Evolutionary conservation across 2,888 invertebrate species (phyloP).

Genomic region (Parapristionchus giblindavisi): DNA sequence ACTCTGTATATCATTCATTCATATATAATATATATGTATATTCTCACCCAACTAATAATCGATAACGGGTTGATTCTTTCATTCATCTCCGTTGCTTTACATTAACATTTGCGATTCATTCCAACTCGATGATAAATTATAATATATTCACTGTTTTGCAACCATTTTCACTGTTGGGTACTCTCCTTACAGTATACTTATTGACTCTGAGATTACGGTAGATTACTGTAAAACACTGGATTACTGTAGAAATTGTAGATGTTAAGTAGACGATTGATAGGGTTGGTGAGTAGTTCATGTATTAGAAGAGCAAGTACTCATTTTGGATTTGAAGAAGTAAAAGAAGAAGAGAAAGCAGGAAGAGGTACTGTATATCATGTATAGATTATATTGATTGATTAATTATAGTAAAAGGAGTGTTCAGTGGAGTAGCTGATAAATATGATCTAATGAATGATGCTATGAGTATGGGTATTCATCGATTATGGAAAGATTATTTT

Average conservation of each 20-base stretch:
- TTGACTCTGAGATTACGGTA: not conserved
- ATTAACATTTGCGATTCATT: too few relatives aligned
- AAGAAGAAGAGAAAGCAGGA: slow-evolving; percentile 62
- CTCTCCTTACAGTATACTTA: slow-evolving; percentile 5
- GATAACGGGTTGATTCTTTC: too few relatives aligned
- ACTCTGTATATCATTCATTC: too few relatives aligned
- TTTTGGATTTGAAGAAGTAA: slow-evolving; percentile 64
- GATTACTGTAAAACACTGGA: too few relatives aligned
- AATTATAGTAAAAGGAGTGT: slow-evolving; percentile 76
- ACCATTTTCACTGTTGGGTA: not conserved
- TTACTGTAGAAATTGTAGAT: too few relatives aligned
- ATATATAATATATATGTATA: too few relatives aligned
- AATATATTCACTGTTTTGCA: not conserved
- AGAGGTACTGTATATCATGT: slow-evolving; percentile 53
- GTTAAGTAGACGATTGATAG: too few relatives aligned
- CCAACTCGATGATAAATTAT: not conserved
- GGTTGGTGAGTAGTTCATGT: too few relatives aligned
- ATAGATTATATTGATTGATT: not conserved
- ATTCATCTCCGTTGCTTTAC: too few relatives aligned
- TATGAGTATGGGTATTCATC: slow-evolving; percentile 93
- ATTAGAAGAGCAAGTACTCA: slow-evolving; percentile 53
- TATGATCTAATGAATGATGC: slow-evolving; percentile 98
- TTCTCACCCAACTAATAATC: too few relatives aligned
- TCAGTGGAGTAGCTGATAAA: slow-evolving; percentile 89
- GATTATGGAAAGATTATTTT: slow-evolving; percentile 94